Evolutionary conservation across 2,888 invertebrate genomes (phyloP), one percentile per base, ranked within the genome.

Genomic region (Idaea straminata): DNA sequence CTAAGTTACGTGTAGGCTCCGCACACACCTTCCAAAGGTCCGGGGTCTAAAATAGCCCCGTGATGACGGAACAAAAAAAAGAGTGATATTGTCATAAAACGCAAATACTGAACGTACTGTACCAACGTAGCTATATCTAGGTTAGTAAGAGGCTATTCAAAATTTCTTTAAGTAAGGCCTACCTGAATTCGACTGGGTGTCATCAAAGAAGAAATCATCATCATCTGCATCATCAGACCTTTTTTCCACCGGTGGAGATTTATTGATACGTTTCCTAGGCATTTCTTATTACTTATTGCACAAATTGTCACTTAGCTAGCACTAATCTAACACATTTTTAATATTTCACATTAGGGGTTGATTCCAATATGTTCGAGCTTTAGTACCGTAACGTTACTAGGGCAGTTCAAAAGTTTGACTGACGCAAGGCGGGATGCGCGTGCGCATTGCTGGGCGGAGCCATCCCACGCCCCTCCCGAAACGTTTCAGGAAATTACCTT

Each of bases 181-280:
- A 91, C 92, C 91, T 77, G 92, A 92, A 74, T 83, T 89, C 10
- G 92, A 91, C 64, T 90, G 89, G 60, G 86, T 87, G 71, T 92
- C 92, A 63, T 92, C 92, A 67, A 91, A 91, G 68, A 89, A 87
- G 70, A 91, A 91, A 75, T 92, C 92, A 68, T 92, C 92, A 68
- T 92, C 92, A 10, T 91, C 91, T 5, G 73, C 80, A 57, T 89
- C 91, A 13, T 91, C 91, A 4, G 77, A 70, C 61, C 86, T 83
- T 68, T 87, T 91, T 16, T 91, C 91, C 7, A 78, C 71, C 0
- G 87, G 82, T 35, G 88, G 85, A 1, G 90, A 86, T 71, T 83
- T 81, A 72, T 83, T 87, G 35, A 77, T 81, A 57, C 89, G 81
- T 85, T 92, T 92, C 69, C 91, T 83, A 6, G 92, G 92, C 92